phyloP scores from a whole-genome alignment of 2,888 invertebrate genomes.

The Incurvaria masculella region DNA sequence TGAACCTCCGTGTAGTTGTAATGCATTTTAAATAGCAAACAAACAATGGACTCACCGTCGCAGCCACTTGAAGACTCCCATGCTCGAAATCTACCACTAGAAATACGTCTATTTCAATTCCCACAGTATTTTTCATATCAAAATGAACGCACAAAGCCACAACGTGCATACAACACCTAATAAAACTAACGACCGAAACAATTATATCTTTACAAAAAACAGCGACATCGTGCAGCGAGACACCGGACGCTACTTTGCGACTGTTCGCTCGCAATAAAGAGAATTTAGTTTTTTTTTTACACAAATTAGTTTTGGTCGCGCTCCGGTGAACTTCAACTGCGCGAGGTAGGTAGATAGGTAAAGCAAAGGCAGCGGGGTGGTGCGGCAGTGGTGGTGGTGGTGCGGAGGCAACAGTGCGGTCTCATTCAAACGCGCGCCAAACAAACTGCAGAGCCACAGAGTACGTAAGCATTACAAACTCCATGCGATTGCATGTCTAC shows the following conservation, averaged over 20 bases:
- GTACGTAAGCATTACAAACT: too few relatives aligned
- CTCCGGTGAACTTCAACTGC: conserved; percentile 48
- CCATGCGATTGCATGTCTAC: too few relatives aligned
- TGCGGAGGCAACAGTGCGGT: too few relatives aligned
- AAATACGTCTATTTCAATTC: too few relatives aligned
- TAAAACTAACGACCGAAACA: background rate
- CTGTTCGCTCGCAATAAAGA: conserved; percentile 46
- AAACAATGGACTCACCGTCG: conserved; percentile 39
- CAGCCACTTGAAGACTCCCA: conserved; percentile 53
- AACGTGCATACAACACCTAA: too few relatives aligned
- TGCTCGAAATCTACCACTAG: too few relatives aligned
- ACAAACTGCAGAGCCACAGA: too few relatives aligned
- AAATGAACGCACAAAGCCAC: too few relatives aligned
- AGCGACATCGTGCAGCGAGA: background rate
- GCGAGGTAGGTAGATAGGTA: conserved; percentile 23
- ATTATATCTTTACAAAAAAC: background rate
- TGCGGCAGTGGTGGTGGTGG: background rate
- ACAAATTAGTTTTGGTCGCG: conserved; percentile 54
- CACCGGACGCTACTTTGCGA: background rate
- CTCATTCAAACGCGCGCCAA: too few relatives aligned
- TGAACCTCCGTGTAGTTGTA: background rate
- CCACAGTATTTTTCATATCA: too few relatives aligned
- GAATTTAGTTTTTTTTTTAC: conserved; percentile 54
- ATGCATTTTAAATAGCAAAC: background rate
- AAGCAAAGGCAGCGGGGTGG: background rate